Base-by-base conservation (phyloP, 2,113 vertebrate genomes). In the Connochaetes taurinus region DNA sequence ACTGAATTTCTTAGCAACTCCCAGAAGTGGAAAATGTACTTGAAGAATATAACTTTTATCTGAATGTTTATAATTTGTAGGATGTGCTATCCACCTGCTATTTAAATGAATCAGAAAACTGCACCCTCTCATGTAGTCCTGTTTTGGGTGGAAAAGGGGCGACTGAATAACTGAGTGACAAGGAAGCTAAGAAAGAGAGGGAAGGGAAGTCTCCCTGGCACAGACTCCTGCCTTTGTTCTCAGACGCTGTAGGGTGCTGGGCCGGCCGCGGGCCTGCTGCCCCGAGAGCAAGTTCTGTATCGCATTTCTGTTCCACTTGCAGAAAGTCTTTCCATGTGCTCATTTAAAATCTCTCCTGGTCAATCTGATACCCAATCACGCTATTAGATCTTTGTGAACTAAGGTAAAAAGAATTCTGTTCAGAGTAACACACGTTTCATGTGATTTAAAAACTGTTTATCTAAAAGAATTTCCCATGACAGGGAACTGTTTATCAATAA, bases 301-400 rank as follows among this genome's bases (percentile, higher is more conserved):
- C 25, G 25, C 45, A 43, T 76, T 64, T 95, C 92, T 87, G 36
- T 74, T 88, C 33, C 74, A 36, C 52, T 91, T 55, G 21, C 9
- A 80, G 76, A 89, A 93, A 83, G 45, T 60, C 84, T 83, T 89
- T 84, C 78, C 17, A 55, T 6, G n/a, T 52, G 25, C 43, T 95
- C 64, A 91, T 86, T 97, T 82, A 86, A 83, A 95, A 90, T 64
- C 60, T 95, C 36, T 91, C 36, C 82, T 52, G 47, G 53, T 82
- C 71, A 84, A 23, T 60, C 43, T 82, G 80, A 97, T 47, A 82
- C 27, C 19, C 52, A 94, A 62, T 29, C 78, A 88, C 3, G 15
- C 5, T 62, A 83, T 60, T 40, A 58, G 74, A 91, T 74, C 47
- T 93, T 87, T 87, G 52, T 57, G 53, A 97, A 82, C 17, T n/a